Evolutionary conservation across 2,797 vertebrate species (phyloP).

Genomic region (Neopelma chrysocephalum): DNA sequence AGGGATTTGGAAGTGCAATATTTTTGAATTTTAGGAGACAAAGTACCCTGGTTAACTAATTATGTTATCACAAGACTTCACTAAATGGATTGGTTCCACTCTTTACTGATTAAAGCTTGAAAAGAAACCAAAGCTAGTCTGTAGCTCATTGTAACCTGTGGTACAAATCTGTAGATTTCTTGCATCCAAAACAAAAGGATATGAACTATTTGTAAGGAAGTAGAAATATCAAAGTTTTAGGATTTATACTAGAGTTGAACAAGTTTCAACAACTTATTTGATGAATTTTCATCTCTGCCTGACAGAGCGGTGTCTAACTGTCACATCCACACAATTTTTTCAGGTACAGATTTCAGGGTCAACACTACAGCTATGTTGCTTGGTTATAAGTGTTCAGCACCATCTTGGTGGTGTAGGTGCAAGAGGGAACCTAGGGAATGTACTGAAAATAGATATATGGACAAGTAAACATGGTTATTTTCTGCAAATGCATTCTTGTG

Average conservation of each 20-base stretch:
- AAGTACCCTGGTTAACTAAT: neutral
- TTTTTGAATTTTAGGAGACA: conserved; percentile 6
- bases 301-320: neutral
- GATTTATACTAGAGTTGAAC: neutral
- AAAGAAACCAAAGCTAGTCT: neutral
- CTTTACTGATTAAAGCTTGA: neutral
- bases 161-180: neutral
- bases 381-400: neutral
- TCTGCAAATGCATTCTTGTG: neutral
- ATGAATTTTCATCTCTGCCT: neutral
- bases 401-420: too few species aligned
- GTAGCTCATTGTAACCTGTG: neutral
- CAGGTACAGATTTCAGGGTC: neutral
- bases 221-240: neutral
- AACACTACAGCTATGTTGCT: neutral
- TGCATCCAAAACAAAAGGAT: neutral
- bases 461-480: neutral
- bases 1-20: neutral
- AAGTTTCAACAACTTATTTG: neutral
- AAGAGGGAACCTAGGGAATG: too few species aligned
- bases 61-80: neutral
- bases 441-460: neutral
- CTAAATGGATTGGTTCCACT: neutral
- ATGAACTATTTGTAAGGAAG: neutral
- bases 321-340: neutral